A percentile compares a stretch with the other conserved stretches of the same genome.
Evolutionary conservation across 2,797 vertebrate genomes (phyloP).

Genomic region (Apodemus agrarius): DNA sequence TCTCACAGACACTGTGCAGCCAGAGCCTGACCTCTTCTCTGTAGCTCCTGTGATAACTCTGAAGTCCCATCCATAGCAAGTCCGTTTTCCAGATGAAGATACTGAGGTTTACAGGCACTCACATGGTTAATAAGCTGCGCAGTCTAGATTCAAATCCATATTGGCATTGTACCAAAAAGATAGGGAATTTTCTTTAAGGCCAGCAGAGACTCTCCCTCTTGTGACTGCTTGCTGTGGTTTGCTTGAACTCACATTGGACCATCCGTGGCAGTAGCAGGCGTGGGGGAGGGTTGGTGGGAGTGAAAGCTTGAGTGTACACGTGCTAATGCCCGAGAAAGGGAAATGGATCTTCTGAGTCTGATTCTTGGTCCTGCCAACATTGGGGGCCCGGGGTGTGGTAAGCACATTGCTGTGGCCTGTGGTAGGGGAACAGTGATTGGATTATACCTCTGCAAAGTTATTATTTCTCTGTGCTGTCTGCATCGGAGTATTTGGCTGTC

Average conservation of each 20-base stretch:
- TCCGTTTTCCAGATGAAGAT: neutral
- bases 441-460: slow-evolving; percentile 69
- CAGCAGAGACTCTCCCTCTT: neutral
- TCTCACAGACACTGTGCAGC: neutral
- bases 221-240: neutral
- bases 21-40: neutral
- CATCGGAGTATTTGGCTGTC: neutral
- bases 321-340: slow-evolving; percentile 63
- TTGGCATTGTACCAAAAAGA: neutral
- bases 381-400: slow-evolving; percentile 47
- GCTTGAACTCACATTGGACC: neutral
- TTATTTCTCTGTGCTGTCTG: slow-evolving; percentile 16
- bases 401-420: slow-evolving; percentile 60
- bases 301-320: slow-evolving; percentile 49
- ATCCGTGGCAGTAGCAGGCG: neutral
- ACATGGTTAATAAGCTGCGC: neutral
- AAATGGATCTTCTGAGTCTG: slow-evolving; percentile 68
- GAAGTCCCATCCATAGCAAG: neutral
- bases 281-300: neutral
- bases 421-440: slow-evolving; percentile 72
- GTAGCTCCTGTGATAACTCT: neutral
- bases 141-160: slow-evolving; percentile 14
- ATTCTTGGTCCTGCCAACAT: slow-evolving; percentile 69
- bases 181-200: neutral
- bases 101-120: neutral